Evolutionary conservation across 2,797 vertebrate genomes (phyloP).

Genomic region (Astyanax mexicanus): DNA sequence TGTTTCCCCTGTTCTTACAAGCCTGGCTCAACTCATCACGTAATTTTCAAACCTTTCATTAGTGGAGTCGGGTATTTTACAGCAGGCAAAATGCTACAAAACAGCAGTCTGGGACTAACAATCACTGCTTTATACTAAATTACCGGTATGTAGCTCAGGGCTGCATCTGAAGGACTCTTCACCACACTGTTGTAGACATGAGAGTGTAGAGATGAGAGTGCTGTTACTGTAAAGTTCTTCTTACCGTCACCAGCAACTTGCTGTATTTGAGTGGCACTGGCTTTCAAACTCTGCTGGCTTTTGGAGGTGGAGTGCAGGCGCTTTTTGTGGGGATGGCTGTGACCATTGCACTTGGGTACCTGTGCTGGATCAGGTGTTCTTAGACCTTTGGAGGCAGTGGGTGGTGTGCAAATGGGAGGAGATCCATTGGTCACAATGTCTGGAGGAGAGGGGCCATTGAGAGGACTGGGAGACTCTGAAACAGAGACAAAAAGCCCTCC

Average conservation of each 20-base stretch:
- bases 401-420: constrained; percentile 61
- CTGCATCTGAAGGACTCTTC: too few species aligned
- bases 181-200: background rate
- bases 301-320: constrained; percentile 62
- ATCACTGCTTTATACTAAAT: background rate
- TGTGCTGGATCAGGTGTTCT: constrained; percentile 22
- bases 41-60: constrained; percentile 9
- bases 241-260: constrained; percentile 80
- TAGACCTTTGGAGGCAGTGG: constrained; percentile 43
- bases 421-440: constrained; percentile 39
- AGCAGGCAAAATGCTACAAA: background rate
- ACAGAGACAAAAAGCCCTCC: too few species aligned
- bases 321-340: constrained; percentile 60
- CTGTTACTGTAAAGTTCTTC: constrained; percentile 20
- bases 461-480: constrained; percentile 42
- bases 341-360: constrained; percentile 36
- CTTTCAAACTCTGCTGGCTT: constrained; percentile 70
- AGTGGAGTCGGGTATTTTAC: background rate
- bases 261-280: constrained; percentile 74
- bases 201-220: background rate
- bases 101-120: background rate
- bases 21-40: background rate
- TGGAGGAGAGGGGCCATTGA: constrained; percentile 11
- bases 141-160: background rate
- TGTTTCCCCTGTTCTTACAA: background rate